phyloP scores from a whole-genome alignment of 2,797 vertebrate species.

The Carapus acus region DNA sequence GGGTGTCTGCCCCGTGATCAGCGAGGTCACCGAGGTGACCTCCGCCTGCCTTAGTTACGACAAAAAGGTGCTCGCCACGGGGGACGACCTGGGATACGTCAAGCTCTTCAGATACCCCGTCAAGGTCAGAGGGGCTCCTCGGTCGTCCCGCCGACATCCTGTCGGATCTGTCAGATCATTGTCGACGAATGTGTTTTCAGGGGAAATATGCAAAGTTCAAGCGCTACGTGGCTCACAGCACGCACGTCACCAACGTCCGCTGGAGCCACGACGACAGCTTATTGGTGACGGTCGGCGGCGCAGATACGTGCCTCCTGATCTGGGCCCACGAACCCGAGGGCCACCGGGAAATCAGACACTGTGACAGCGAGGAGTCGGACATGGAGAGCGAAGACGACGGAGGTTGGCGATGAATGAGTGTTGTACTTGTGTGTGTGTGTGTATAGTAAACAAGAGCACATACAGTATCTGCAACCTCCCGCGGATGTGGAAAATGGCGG shows the following conservation, averaged over 20 bases:
- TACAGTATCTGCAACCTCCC: too few species aligned
- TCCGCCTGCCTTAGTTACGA: conserved; percentile 87
- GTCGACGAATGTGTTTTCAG: too few species aligned
- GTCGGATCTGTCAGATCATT: conserved; percentile 1
- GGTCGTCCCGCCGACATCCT: not conserved
- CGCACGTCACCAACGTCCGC: conserved; percentile 93
- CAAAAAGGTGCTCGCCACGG: conserved; percentile 87
- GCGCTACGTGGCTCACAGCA: conserved; percentile 93
- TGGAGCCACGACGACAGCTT: conserved; percentile 92
- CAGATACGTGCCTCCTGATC: conserved; percentile 93
- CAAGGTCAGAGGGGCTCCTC: conserved; percentile 75
- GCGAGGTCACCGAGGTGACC: conserved; percentile 91
- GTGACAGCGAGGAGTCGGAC: conserved; percentile 97
- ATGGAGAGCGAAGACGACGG: conserved; percentile 96
- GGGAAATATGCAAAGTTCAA: conserved; percentile 97
- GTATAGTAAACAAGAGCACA: too few species aligned
- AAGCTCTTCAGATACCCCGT: conserved; percentile 95
- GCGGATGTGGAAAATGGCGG: too few species aligned
- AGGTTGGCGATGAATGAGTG: conserved; percentile 66
- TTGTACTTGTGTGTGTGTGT: not conserved
- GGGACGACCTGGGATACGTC: conserved; percentile 96
- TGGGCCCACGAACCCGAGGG: conserved; percentile 89
- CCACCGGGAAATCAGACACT: conserved; percentile 80
- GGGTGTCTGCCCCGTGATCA: conserved; percentile 93
- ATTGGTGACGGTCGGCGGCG: conserved; percentile 87